Conservation (phyloP, 1,140 invertebrate species). For the Procambarus virginalis region DNA sequence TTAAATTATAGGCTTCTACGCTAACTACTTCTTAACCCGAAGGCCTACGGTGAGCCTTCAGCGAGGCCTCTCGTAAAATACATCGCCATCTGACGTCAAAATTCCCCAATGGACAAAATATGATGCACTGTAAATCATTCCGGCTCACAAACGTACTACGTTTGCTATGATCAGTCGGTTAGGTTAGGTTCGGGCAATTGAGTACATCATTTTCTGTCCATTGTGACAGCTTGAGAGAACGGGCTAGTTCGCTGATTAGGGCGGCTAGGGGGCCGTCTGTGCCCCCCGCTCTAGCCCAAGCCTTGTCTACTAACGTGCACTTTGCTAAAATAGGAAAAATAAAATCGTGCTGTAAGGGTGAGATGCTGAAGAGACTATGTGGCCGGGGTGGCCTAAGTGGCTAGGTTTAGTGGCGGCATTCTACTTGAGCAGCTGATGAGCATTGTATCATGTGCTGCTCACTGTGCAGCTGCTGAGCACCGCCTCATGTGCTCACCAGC, state of each 20-base stretch:
- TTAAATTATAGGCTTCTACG: background rate
- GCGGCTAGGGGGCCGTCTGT: background rate
- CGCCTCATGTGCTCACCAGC: slow-evolving; percentile 15
- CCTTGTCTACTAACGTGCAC: slow-evolving; percentile 19
- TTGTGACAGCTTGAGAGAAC: too few species aligned
- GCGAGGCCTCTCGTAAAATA: too few species aligned
- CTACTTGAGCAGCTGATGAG: slow-evolving; percentile 9
- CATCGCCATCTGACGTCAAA: too few species aligned
- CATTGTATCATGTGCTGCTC: background rate
- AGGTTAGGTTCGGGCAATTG: too few species aligned
- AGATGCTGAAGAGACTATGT: slow-evolving; percentile 20
- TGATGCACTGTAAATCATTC: too few species aligned
- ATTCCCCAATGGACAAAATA: too few species aligned
- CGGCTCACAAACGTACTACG: too few species aligned
- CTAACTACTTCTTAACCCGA: background rate
- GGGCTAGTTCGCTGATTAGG: too few species aligned
- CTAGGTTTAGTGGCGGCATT: background rate
- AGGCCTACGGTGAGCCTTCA: too few species aligned
- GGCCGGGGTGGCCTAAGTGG: background rate
- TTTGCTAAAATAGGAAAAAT: background rate
- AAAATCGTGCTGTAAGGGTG: slow-evolving; percentile 11
- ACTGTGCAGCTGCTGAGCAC: slow-evolving; percentile 21
- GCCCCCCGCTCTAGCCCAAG: background rate
- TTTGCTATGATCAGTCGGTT: too few species aligned
- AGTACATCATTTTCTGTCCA: too few species aligned